Base-by-base conservation (phyloP, 2,888 invertebrate species). In the Dasypolia templi region DNA sequence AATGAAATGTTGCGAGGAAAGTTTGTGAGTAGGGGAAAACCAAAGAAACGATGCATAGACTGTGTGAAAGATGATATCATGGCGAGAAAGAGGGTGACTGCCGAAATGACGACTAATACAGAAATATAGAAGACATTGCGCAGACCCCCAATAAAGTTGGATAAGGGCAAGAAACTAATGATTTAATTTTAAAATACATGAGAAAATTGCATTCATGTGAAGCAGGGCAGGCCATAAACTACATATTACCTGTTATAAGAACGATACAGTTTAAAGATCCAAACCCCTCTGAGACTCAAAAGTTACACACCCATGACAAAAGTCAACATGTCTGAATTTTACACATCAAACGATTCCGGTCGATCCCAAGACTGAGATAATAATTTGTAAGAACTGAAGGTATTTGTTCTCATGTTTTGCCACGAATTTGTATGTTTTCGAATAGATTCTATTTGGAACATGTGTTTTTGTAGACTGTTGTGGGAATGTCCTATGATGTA, bases 311-410 rank as follows among this genome's bases (percentile, higher is more conserved):
- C 35, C 35, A 29, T 5, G 73, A 55, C 35, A 44, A 19, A 29
- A 73, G 32, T 12, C 17, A 9, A 29, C 17, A 22, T 73, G 53
- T 62, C 35, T 46, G 53, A 35, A 61, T 35, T 73, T 61, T 14
- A 55, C 53, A 55, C 61, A 11, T 74, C 55, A 74, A 56, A 72
- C 42, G 17, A n/a, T 32, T 58, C 44, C 17, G 3, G 6, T 66
- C 22, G 3, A 26, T 55, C 35, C 1, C 44, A 46, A 72, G 17
- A 55, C 35, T 29, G 51, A 53, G 17, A n/a, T n/a, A 55, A 74
- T 74, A 62, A 74, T 75, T 75, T 74, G 55, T 42, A 17, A 2
- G 32, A n/a, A n/a, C 29, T 49, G 0, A 46, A 46, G 46, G 35
- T n/a, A 56, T 56, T 70, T 46, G 70, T 22, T 56, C 11, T 44